Evolutionary conservation across 1,140 invertebrate species (phyloP).

Genomic region (Ceratitis capitata): DNA sequence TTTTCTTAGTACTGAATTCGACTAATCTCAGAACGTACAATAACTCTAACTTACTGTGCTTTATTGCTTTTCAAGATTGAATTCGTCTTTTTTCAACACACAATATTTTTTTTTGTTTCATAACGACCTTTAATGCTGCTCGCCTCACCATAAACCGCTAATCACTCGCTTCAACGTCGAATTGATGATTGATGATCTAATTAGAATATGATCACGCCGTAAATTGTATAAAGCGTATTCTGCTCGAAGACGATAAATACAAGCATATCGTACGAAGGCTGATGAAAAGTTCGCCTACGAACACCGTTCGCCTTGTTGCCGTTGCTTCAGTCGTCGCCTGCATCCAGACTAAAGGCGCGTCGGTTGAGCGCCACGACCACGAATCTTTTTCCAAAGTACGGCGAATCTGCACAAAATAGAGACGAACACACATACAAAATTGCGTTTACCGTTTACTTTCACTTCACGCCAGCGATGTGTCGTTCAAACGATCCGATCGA

Average conservation of each 20-base stretch:
- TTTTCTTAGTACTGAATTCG: conserved; percentile 32
- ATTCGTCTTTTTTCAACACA: background rate
- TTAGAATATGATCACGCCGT: too few species aligned
- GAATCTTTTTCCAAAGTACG: conserved; percentile 61
- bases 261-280: too few species aligned
- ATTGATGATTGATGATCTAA: too few species aligned
- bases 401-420: conserved; percentile 53
- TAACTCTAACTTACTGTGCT: conserved; percentile 40
- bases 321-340: background rate
- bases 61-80: conserved; percentile 53
- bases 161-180: background rate
- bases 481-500: conserved; percentile 4
- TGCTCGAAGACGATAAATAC: too few species aligned
- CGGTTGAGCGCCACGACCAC: conserved; percentile 57
- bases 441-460: background rate
- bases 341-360: conserved; percentile 56
- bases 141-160: background rate
- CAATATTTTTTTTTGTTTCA: background rate
- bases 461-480: background rate
- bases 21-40: too few species aligned
- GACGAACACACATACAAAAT: background rate
- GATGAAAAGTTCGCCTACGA: too few species aligned
- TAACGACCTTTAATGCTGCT: background rate
- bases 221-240: too few species aligned
- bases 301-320: too few species aligned